phyloP scores from a whole-genome alignment of 2,888 invertebrate genomes.

The Lasius fuliginosus region DNA sequence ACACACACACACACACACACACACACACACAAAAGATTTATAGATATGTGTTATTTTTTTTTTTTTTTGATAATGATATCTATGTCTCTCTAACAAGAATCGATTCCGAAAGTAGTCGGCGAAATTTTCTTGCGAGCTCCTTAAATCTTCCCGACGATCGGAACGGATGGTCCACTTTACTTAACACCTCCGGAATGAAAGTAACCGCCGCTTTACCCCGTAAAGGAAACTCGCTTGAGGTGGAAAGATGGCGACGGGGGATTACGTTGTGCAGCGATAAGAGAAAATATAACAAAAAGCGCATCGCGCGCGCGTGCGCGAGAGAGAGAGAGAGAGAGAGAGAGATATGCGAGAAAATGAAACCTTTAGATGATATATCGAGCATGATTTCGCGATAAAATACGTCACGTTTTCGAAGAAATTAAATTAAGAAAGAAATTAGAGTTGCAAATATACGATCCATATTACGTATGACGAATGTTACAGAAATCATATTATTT shows the following conservation, averaged over 20 bases:
- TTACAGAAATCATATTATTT: neutral
- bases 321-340: conserved; percentile 29
- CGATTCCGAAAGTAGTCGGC: conserved; percentile 17
- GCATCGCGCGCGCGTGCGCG: conserved; percentile 14
- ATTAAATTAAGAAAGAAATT: neutral
- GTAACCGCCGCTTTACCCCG: conserved; percentile 46
- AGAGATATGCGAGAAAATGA: conserved; percentile 40
- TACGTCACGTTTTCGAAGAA: neutral
- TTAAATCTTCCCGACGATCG: conserved; percentile 47
- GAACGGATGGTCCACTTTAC: conserved; percentile 60
- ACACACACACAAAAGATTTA: no score
- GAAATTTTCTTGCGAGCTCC: conserved; percentile 42
- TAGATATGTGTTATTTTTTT: neutral
- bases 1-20: no score
- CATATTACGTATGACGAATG: neutral
- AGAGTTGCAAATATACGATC: neutral
- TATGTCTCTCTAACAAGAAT: neutral
- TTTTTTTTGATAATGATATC: neutral
- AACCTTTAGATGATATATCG: conserved; percentile 34
- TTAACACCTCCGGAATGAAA: conserved; percentile 63
- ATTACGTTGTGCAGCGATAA: conserved; percentile 50
- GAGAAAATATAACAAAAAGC: conserved; percentile 51
- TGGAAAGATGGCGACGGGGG: conserved; percentile 46
- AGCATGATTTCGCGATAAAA: conserved; percentile 34
- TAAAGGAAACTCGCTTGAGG: conserved; percentile 37